Evolutionary conservation across 2,888 invertebrate species (phyloP).

Genomic region (Drosophila gaucha): DNA sequence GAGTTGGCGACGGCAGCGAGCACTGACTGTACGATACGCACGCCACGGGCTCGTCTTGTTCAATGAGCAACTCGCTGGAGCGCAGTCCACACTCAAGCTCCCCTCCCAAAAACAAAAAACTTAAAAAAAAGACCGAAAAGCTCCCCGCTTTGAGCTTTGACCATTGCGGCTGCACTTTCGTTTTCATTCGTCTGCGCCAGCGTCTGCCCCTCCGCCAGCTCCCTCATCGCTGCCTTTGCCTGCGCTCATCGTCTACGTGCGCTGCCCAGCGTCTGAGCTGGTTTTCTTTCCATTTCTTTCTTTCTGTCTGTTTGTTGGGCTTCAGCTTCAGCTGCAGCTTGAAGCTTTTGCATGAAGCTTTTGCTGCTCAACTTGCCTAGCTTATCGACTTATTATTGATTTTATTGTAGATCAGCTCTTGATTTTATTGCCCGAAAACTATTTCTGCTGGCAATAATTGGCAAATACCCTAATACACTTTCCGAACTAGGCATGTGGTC

Average conservation of each 20-base stretch:
- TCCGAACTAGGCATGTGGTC: neutral
- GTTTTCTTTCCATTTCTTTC: conserved; percentile 17
- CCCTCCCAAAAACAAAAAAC: conserved; percentile 33
- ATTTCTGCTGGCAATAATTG: neutral
- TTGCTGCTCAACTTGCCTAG: conserved; percentile 21
- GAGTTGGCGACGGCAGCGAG: conserved; percentile 25
- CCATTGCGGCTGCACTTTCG: conserved; percentile 64
- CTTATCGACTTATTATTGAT: conserved; percentile 30
- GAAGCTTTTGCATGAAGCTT: conserved; percentile 22
- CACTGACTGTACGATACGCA: conserved; percentile 63
- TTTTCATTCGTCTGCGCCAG: conserved; percentile 54
- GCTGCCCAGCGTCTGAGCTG: conserved; percentile 34
- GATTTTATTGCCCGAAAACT: conserved; percentile 15
- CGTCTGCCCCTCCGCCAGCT: neutral
- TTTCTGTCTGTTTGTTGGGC: neutral
- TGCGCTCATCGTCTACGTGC: conserved; percentile 29
- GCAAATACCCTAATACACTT: neutral
- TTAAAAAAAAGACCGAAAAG: conserved; percentile 17
- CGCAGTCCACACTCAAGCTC: conserved; percentile 41
- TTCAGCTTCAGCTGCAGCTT: conserved; percentile 2
- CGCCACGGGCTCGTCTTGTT: conserved; percentile 73
- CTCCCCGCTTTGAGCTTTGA: conserved; percentile 10
- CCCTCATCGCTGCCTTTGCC: neutral
- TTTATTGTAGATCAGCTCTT: conserved; percentile 15
- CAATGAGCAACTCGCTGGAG: conserved; percentile 74